Evolutionary conservation across 2,888 invertebrate genomes (phyloP).

Genomic region (Dicranocentrus wangi): DNA sequence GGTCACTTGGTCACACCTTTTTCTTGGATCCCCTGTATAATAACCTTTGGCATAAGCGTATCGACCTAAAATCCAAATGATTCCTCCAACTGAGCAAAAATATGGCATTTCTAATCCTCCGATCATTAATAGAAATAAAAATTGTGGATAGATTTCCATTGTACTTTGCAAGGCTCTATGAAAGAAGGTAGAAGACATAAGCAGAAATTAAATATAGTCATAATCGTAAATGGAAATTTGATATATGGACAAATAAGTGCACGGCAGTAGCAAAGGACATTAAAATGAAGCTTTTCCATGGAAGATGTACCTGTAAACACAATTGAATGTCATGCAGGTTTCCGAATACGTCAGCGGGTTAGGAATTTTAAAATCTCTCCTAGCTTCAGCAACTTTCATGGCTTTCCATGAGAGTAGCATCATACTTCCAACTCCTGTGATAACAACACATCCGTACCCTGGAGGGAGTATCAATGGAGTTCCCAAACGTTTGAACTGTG

Average conservation of each 20-base stretch:
- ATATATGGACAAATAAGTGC: no score
- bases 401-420: constrained; percentile 75
- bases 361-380: constrained; percentile 16
- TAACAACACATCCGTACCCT: constrained; percentile 75
- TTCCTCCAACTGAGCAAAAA: constrained; percentile 75
- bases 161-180: constrained; percentile 76
- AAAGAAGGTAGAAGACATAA: background rate
- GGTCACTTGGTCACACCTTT: constrained; percentile 49
- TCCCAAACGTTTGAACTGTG: constrained; percentile 17
- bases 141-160: constrained; percentile 74
- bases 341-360: constrained; percentile 75
- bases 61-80: constrained; percentile 75
- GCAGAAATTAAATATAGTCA: background rate
- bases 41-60: constrained; percentile 75
- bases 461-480: constrained; percentile 71
- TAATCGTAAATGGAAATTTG: no score
- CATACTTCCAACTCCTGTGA: constrained; percentile 74
- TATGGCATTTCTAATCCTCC: constrained; percentile 76
- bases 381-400: constrained; percentile 72
- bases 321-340: constrained; percentile 76
- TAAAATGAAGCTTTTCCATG: no score
- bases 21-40: constrained; percentile 70
- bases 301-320: constrained; percentile 74
- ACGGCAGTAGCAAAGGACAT: no score
- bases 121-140: constrained; percentile 75